Conservation (phyloP, 2,797 vertebrate species). For the Thaleichthys pacificus region DNA sequence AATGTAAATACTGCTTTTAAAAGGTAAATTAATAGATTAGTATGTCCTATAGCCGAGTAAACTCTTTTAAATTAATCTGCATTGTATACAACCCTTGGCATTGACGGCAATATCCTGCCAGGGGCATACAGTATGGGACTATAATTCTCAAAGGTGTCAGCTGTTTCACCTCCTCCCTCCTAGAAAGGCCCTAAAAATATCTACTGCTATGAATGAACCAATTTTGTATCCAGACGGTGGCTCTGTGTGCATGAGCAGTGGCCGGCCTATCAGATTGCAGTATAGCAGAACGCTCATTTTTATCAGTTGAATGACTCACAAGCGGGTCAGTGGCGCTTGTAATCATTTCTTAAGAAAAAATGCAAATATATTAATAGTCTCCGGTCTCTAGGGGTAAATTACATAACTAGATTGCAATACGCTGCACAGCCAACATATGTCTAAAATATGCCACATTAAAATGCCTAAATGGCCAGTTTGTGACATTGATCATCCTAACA, state of each 20-base stretch:
- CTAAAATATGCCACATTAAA: background rate
- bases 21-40: too few relatives aligned
- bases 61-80: too few relatives aligned
- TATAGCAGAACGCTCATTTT: background rate
- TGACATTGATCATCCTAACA: too few relatives aligned
- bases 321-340: background rate
- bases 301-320: conserved; percentile 1
- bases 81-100: background rate
- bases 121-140: background rate
- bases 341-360: background rate
- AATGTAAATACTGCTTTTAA: too few relatives aligned
- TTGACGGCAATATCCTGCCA: background rate
- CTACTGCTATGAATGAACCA: background rate
- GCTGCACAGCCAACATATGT: background rate
- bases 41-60: too few relatives aligned
- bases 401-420: background rate
- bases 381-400: background rate
- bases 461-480: background rate
- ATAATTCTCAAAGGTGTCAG: background rate
- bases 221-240: background rate
- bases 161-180: background rate
- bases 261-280: background rate
- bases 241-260: background rate
- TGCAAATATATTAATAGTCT: background rate
- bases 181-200: background rate